phyloP scores from a whole-genome alignment of 2,888 invertebrate genomes.

The Harpalus rufipes region DNA sequence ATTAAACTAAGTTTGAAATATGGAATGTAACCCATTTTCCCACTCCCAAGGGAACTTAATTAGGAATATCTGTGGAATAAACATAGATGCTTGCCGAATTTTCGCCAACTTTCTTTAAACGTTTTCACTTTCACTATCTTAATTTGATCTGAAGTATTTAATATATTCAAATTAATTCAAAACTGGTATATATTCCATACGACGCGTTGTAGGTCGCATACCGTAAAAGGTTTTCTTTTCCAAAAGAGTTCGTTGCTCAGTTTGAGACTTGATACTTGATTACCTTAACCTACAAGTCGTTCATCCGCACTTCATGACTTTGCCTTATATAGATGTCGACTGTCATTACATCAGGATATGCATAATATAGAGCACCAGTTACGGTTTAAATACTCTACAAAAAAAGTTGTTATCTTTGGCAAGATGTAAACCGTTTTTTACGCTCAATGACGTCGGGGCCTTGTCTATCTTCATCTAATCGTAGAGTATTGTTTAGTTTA shows the following conservation, averaged over 20 bases:
- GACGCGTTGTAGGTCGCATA: constrained; percentile 15
- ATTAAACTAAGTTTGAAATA: constrained; percentile 61
- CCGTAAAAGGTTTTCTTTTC: constrained; percentile 31
- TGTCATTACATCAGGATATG: constrained; percentile 41
- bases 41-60: background rate
- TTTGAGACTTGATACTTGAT: background rate
- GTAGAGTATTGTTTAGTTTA: constrained; percentile 7
- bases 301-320: constrained; percentile 12
- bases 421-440: constrained; percentile 33
- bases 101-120: constrained; percentile 11
- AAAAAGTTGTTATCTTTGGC: constrained; percentile 25
- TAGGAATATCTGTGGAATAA: background rate
- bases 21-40: constrained; percentile 51
- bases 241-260: constrained; percentile 12
- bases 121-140: constrained; percentile 36
- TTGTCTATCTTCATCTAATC: background rate
- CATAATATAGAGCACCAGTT: constrained; percentile 33
- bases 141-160: constrained; percentile 35
- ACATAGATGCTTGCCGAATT: background rate
- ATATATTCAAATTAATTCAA: constrained; percentile 32
- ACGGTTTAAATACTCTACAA: constrained; percentile 15
- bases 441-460: background rate
- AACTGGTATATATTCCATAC: constrained; percentile 20
- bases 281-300: constrained; percentile 39
- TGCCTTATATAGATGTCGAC: constrained; percentile 25